Evolutionary conservation across 2,888 invertebrate species (phyloP).

Genomic region (Chrysolina oricalcia): DNA sequence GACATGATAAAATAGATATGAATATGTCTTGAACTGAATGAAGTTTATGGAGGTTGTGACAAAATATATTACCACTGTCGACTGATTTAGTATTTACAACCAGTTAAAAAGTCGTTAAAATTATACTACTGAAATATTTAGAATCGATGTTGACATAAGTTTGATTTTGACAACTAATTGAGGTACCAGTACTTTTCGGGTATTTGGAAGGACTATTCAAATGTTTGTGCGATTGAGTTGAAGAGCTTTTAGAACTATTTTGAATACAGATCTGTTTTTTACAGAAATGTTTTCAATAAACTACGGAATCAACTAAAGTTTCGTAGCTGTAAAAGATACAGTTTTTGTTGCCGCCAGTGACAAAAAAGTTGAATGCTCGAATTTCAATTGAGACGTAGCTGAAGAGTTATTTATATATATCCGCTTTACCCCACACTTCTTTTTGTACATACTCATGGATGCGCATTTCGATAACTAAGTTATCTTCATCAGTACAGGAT

Average conservation of each 20-base stretch:
- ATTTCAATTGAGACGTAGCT: too few species aligned
- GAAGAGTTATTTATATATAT: too few species aligned
- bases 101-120: constrained; percentile 26
- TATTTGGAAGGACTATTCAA: background rate
- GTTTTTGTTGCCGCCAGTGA: too few species aligned
- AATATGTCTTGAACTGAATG: constrained; percentile 11
- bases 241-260: background rate
- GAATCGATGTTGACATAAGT: constrained; percentile 8
- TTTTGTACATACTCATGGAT: too few species aligned
- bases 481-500: too few species aligned
- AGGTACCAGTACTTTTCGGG: background rate
- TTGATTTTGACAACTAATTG: constrained; percentile 1
- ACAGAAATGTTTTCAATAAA: too few species aligned
- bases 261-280: too few species aligned
- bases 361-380: too few species aligned
- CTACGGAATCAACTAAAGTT: too few species aligned
- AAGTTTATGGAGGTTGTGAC: constrained; percentile 4
- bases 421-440: too few species aligned
- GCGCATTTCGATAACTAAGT: too few species aligned
- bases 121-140: constrained; percentile 24
- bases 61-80: constrained; percentile 23
- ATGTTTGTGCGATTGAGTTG: background rate
- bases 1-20: constrained; percentile 13
- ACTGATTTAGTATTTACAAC: constrained; percentile 24
- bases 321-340: too few species aligned